A percentile compares a stretch with the other conserved stretches of the same genome.
Evolutionary conservation across 1,140 invertebrate species (phyloP).

Genomic region (Oppia nitens): DNA sequence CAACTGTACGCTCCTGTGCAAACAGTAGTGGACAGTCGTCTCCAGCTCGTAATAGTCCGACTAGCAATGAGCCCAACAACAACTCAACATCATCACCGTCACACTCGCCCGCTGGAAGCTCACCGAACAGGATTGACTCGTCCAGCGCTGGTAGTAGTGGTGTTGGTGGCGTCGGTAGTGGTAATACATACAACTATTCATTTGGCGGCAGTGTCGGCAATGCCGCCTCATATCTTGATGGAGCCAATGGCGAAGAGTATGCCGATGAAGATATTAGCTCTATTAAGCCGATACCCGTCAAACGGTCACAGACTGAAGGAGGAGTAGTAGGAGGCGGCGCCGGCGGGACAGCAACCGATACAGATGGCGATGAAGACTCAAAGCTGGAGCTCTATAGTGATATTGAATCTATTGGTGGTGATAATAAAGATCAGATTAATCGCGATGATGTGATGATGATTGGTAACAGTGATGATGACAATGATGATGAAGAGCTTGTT

Average conservation of each 20-base stretch:
- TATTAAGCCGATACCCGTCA: constrained; percentile 7
- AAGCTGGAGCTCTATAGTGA: constrained; percentile 37
- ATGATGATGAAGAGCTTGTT: not conserved
- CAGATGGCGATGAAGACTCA: constrained; percentile 22
- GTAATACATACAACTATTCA: not conserved
- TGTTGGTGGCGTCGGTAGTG: not conserved
- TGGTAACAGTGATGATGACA: constrained; percentile 2
- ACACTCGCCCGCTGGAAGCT: not conserved
- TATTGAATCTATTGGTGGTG: constrained; percentile 29
- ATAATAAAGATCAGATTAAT: not conserved
- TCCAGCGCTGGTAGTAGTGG: not conserved
- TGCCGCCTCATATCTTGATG: not conserved
- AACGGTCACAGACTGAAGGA: constrained; percentile 1
- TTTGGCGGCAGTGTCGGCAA: not conserved
- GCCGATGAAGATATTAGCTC: constrained; percentile 5
- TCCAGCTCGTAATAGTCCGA: not conserved
- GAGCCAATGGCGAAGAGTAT: constrained; percentile 5
- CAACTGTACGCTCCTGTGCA: no score
- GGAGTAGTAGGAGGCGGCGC: no score
- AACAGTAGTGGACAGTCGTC: not conserved
- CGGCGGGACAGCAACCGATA: no score
- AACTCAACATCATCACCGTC: constrained; percentile 1
- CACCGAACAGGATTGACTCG: not conserved
- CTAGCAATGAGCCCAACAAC: not conserved
- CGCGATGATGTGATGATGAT: not conserved